Base-by-base conservation (phyloP, 2,888 invertebrate species). In the Pyrrhia umbra region DNA sequence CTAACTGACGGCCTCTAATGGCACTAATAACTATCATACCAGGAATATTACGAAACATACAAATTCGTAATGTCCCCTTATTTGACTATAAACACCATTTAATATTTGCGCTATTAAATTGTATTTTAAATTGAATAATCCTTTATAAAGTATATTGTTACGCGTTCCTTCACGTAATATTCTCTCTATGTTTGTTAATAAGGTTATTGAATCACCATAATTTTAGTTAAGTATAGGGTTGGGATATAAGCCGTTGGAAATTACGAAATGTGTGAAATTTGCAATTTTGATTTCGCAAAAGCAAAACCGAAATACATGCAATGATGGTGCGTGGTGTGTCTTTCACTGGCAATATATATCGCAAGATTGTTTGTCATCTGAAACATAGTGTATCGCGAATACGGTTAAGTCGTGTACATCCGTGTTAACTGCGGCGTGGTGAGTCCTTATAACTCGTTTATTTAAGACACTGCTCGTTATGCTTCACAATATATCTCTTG, bases 401-500 rank as follows among this genome's bases (percentile, higher is more conserved):
- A 49, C 59, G 54, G 52, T 30, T 56, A 30, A 61, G 65, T 60
- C 51, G 51, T 62, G 49, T 73, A 51, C 57, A 56, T 51, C 60
- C 52, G 34, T 58, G 49, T 58, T 46, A 52, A 57, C 42, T 63
- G 55, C 69, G 75, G 64, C 73, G 69, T 80, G 80, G 70, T 67
- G 55, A 71, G 56, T 73, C 51, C 46, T 59, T 55, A 27, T 30
- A 65, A 50, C 69, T 69, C 50, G 55, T 68, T 57, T 69, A 52
- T 64, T 54, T 80, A 71, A 47, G 75, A 80, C 75, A 80, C 81
- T 79, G 79, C 74, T 75, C 65, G 68, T 70, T 72, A 75, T 72
- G 81, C 83, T 85, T 84, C 68, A 56, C 80, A 68, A 79, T 75
- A 55, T 80, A 67, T 80, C 67, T 67, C 74, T 75, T 78, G 72